phyloP scores from a whole-genome alignment of 2,113 vertebrate species.

The Epinephelus lanceolatus region DNA sequence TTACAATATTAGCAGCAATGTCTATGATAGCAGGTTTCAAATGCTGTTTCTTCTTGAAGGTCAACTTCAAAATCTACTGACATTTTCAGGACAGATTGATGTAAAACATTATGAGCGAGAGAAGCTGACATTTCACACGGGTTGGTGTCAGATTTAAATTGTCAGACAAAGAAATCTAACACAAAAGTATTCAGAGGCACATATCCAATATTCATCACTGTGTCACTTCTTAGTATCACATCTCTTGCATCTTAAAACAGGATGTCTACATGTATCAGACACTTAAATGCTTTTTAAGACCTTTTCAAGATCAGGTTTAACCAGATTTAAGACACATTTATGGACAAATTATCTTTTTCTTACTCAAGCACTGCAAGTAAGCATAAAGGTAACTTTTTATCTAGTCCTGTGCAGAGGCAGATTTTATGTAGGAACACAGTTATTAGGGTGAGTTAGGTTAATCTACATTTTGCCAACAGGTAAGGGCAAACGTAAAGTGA shows the following conservation, averaged over 20 bases:
- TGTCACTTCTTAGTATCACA: slow-evolving; percentile 4
- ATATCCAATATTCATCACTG: slow-evolving; percentile 17
- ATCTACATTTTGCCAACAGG: too few species aligned
- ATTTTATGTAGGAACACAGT: too few species aligned
- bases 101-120: slow-evolving; percentile 46
- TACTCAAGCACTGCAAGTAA: too few species aligned
- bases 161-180: slow-evolving; percentile 39
- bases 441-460: too few species aligned
- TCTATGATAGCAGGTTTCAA: slow-evolving; percentile 59
- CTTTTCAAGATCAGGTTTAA: too few species aligned
- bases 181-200: slow-evolving; percentile 14
- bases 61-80: slow-evolving; percentile 75
- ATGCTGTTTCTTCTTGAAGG: slow-evolving; percentile 74
- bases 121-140: slow-evolving; percentile 70
- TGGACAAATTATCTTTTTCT: too few species aligned
- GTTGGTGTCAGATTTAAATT: slow-evolving; percentile 51
- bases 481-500: too few species aligned
- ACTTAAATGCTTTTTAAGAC: too few species aligned
- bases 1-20: slow-evolving; percentile 33
- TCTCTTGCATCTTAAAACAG: neutral
- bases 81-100: slow-evolving; percentile 67
- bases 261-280: too few species aligned
- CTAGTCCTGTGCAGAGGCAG: too few species aligned
- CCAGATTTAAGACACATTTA: too few species aligned
- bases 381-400: too few species aligned